Percentiles rank a stretch among this genome's conserved stretches.
Evolutionary conservation across 2,113 vertebrate genomes (phyloP).

Genomic region (Tyto alba): DNA sequence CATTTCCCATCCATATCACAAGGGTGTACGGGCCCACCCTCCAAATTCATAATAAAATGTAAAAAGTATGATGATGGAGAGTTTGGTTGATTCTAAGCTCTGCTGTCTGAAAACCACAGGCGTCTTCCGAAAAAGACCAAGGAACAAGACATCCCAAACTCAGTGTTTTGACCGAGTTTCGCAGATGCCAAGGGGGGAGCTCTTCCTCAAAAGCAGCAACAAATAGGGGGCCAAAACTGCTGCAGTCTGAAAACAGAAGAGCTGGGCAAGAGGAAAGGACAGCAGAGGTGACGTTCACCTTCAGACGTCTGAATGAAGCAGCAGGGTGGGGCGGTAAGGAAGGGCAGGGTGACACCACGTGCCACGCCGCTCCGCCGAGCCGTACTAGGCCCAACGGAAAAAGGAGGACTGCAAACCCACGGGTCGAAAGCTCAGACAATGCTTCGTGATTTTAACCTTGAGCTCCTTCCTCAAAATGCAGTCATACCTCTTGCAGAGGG

Average conservation of each 20-base stretch:
- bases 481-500: no score
- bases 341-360: neutral
- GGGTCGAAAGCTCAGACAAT: neutral
- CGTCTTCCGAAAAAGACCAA: neutral
- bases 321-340: neutral
- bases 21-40: neutral
- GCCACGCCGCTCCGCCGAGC: neutral
- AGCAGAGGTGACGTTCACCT: neutral
- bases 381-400: rapidly evolving
- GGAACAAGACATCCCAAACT: neutral
- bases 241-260: neutral
- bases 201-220: neutral
- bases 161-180: neutral
- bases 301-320: neutral
- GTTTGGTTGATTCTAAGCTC: neutral
- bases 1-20: neutral
- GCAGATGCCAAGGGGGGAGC: neutral
- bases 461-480: neutral
- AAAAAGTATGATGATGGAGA: no score
- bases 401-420: neutral
- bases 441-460: neutral
- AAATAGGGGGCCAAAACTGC: neutral
- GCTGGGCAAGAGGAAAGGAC: neutral
- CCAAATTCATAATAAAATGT: no score
- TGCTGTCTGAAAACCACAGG: neutral